Conservation (phyloP, 30 jellyfish, hydroid and myxozoan genomes). For the Nemopilema nomurai region DNA sequence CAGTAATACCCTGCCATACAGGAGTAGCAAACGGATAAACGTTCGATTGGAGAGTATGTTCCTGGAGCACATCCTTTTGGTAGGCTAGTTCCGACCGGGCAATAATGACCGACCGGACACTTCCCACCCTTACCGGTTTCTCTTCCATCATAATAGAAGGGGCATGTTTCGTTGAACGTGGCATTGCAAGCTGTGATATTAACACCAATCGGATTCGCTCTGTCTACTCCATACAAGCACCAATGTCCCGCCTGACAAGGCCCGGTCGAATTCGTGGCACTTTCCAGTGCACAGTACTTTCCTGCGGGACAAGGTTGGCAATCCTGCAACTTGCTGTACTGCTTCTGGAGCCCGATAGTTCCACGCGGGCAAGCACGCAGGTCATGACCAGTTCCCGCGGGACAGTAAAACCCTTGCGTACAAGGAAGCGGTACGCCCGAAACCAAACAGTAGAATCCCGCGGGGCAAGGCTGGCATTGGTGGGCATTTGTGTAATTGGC, state of each 20-base stretch:
- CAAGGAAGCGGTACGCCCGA: slow-evolving; percentile 93
- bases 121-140: slow-evolving; percentile 96
- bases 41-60: slow-evolving; percentile 82
- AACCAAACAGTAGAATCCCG: slow-evolving; percentile 88
- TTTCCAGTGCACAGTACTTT: slow-evolving; percentile 75
- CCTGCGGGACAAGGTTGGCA: slow-evolving; percentile 99
- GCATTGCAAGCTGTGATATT: slow-evolving; percentile 43
- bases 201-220: slow-evolving; percentile 90
- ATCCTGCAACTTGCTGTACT: slow-evolving; percentile 69
- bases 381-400: slow-evolving; percentile 97
- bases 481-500: slow-evolving; percentile 90
- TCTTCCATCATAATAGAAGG: slow-evolving; percentile 77
- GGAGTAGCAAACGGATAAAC: slow-evolving; percentile 77
- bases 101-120: slow-evolving; percentile 94
- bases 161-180: slow-evolving; percentile 78
- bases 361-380: slow-evolving; percentile 97
- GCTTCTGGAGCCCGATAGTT: slow-evolving; percentile 78
- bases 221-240: slow-evolving; percentile 93
- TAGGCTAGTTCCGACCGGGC: slow-evolving; percentile 78
- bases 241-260: slow-evolving; percentile 88
- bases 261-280: slow-evolving; percentile 82
- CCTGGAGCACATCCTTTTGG: slow-evolving; percentile 91
- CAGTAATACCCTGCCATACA: slow-evolving; percentile 95
- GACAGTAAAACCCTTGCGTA: slow-evolving; percentile 88
- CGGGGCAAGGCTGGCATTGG: slow-evolving; percentile 95